Conservation (phyloP, 2,888 invertebrate species). For the Hydroisotoma schaefferi region DNA sequence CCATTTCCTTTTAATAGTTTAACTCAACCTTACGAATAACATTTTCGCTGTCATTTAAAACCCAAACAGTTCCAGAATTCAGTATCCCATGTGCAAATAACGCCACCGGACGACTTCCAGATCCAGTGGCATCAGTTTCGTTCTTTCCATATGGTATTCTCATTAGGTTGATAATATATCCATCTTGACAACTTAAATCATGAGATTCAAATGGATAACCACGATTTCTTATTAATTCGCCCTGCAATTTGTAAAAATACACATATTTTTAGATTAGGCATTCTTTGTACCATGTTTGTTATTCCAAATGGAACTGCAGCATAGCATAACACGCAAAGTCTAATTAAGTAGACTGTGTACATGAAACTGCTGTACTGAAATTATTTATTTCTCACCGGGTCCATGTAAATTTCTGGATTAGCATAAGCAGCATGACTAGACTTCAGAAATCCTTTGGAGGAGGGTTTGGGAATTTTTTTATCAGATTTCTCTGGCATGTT, state of each 20-base stretch:
- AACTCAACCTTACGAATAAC: not conserved
- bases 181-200: not conserved
- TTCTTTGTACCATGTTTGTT: too few species aligned
- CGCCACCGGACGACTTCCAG: not conserved
- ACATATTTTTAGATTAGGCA: too few species aligned
- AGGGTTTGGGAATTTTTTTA: too few species aligned
- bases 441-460: not conserved
- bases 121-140: not conserved
- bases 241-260: too few species aligned
- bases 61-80: not conserved
- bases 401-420: not conserved
- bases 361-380: too few species aligned
- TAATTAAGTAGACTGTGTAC: too few species aligned
- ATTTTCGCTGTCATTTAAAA: not conserved
- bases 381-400: not conserved
- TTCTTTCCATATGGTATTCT: not conserved
- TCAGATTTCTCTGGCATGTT: too few species aligned
- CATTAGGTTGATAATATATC: not conserved
- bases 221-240: not conserved
- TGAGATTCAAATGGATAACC: not conserved
- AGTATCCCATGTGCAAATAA: conserved; percentile 5
- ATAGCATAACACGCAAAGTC: too few species aligned
- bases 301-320: too few species aligned
- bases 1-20: not conserved
- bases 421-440: not conserved